A percentile compares a stretch with the other conserved stretches of the same genome.
Conservation (phyloP, 2,113 vertebrate genomes). For the Microcebus tavaratra region DNA sequence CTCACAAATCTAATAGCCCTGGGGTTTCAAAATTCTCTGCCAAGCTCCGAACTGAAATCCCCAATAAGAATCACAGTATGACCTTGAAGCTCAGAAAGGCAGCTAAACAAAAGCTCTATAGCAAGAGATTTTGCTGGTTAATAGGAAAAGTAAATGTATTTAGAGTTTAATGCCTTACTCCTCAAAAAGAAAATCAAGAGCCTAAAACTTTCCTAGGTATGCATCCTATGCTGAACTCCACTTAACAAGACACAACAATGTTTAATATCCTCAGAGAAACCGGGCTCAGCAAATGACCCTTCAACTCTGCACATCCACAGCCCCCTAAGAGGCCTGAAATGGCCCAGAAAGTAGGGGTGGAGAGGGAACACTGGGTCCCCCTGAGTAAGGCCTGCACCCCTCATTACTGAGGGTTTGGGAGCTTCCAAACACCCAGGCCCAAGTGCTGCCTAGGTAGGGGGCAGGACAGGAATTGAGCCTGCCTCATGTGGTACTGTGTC, state of each 20-base stretch:
- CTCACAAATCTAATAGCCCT: neutral
- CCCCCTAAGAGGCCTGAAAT: neutral
- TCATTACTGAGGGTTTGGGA: neutral
- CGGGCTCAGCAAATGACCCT: neutral
- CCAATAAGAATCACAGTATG: slow-evolving; percentile 38
- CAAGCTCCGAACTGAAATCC: slow-evolving; percentile 14
- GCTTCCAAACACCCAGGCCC: neutral
- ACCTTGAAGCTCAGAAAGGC: slow-evolving; percentile 39
- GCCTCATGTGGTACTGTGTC: neutral
- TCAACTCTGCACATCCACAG: neutral
- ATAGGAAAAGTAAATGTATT: slow-evolving; percentile 40
- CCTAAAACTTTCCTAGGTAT: neutral
- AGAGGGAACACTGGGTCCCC: neutral
- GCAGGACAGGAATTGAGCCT: neutral
- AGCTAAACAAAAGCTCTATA: slow-evolving; percentile 33
- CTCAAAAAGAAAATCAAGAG: neutral
- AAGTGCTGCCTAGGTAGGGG: neutral
- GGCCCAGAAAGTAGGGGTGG: neutral
- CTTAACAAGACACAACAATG: neutral
- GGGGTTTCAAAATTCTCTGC: slow-evolving; percentile 34
- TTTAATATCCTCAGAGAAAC: slow-evolving; percentile 1
- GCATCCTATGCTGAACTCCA: neutral
- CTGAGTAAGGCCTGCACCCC: neutral
- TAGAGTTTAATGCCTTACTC: neutral
- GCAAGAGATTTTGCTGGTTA: neutral